Evolutionary conservation across 2,113 vertebrate species (phyloP).

Genomic region (Pachycephala philippinensis): DNA sequence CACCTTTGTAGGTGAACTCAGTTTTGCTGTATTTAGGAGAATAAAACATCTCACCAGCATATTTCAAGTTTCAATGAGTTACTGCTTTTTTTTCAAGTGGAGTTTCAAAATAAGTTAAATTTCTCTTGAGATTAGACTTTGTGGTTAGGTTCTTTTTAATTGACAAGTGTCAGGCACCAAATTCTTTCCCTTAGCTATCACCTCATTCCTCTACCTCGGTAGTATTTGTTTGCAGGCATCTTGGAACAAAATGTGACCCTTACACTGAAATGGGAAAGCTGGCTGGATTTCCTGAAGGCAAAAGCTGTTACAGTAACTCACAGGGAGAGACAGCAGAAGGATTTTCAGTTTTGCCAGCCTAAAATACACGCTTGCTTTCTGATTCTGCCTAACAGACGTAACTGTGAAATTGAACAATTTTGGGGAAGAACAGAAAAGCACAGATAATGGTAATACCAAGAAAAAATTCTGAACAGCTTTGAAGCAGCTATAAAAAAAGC

Average conservation of each 20-base stretch:
- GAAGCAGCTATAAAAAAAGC: neutral
- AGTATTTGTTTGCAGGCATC: neutral
- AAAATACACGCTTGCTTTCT: neutral
- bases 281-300: constrained; percentile 1
- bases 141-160: neutral
- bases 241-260: constrained; percentile 25
- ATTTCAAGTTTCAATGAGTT: neutral
- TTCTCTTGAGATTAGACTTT: neutral
- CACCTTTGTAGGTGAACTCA: neutral
- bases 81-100: neutral
- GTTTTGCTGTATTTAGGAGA: constrained; percentile 1
- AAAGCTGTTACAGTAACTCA: constrained; percentile 12
- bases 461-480: neutral
- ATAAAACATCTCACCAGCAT: neutral
- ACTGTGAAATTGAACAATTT: constrained; percentile 43
- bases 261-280: neutral
- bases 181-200: neutral
- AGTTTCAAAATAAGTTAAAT: neutral
- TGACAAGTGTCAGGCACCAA: neutral
- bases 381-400: neutral
- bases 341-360: constrained; percentile 12
- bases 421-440: neutral
- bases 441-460: constrained; percentile 6
- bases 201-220: neutral
- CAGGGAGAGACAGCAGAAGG: neutral